A percentile compares a stretch with the other conserved stretches of the same genome.
These are phyloP conservation scores for Clarias fuscus DNA, from an alignment of 2,797 vertebrate species.

Conservation along the genomic window DNA sequence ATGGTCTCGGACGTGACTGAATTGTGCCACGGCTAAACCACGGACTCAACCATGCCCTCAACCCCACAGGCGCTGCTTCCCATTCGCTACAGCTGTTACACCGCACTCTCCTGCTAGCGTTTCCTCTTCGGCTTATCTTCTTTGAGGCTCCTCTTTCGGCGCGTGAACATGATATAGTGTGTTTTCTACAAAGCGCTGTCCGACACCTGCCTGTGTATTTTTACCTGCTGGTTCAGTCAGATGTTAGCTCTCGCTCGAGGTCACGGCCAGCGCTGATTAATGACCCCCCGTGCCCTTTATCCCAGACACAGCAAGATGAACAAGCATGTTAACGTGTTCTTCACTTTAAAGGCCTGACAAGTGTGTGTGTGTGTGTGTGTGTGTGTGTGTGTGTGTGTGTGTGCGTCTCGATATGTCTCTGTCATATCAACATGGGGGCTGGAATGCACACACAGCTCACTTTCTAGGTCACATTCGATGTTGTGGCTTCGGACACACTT, in stretches of 20 bases:
- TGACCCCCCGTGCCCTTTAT: slow-evolving; percentile 13
- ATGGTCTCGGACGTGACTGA: neutral
- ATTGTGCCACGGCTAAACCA: neutral
- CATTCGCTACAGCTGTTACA: neutral
- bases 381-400: neutral
- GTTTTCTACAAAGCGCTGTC: slow-evolving; percentile 52
- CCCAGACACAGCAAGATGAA: slow-evolving; percentile 37
- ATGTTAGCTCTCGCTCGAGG: slow-evolving; percentile 40
- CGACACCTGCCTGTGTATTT: slow-evolving; percentile 52
- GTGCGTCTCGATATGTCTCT: slow-evolving; percentile 35
- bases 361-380: neutral
- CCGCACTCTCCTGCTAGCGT: slow-evolving; percentile 52
- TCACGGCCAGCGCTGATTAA: slow-evolving; percentile 52
- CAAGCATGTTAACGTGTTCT: slow-evolving; percentile 45
- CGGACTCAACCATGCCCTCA: neutral
- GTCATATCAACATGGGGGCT: slow-evolving; percentile 34
- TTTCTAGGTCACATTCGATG: slow-evolving; percentile 62
- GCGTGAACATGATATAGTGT: slow-evolving; percentile 48
- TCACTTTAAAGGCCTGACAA: slow-evolving; percentile 4
- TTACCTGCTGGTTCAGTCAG: slow-evolving; percentile 63
- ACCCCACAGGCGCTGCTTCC: neutral
- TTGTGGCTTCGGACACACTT: slow-evolving; percentile 23
- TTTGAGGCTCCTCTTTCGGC: slow-evolving; percentile 42
- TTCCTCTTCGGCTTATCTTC: slow-evolving; percentile 47
- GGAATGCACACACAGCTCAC: slow-evolving; percentile 8